These are phyloP conservation scores for Cheilosia scutellata DNA, from an alignment of 2,888 invertebrate genomes.

Conservation along the genomic window DNA sequence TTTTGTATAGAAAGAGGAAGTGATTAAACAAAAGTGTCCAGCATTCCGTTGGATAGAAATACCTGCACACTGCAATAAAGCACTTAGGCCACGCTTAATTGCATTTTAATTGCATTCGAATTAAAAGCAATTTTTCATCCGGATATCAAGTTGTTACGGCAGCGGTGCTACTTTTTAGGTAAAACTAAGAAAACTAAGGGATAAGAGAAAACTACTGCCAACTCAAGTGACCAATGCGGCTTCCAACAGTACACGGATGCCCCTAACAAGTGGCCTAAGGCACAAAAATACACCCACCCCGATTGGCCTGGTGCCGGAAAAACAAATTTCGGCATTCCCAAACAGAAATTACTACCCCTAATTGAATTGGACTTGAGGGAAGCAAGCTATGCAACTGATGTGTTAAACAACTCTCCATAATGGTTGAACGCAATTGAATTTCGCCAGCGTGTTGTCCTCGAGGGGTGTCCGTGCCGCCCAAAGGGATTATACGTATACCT, in stretches of 20 bases:
- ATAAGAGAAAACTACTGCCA: slow-evolving; percentile 26
- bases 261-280: background rate
- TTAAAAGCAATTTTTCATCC: slow-evolving; percentile 72
- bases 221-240: slow-evolving; percentile 18
- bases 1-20: background rate
- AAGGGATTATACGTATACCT: slow-evolving; percentile 8
- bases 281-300: background rate
- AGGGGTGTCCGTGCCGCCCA: background rate
- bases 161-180: background rate
- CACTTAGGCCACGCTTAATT: slow-evolving; percentile 47
- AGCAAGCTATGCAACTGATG: slow-evolving; percentile 7
- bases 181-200: background rate
- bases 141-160: slow-evolving; percentile 43
- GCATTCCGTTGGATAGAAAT: slow-evolving; percentile 7
- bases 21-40: slow-evolving; percentile 8
- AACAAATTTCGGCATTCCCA: slow-evolving; percentile 52
- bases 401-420: background rate
- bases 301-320: slow-evolving; percentile 17
- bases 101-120: slow-evolving; percentile 72
- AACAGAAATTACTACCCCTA: slow-evolving; percentile 56
- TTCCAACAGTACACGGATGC: background rate
- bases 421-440: slow-evolving; percentile 46
- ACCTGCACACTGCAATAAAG: background rate
- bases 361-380: slow-evolving; percentile 41
- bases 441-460: slow-evolving; percentile 2